Evolutionary conservation across 2,113 vertebrate species (phyloP).

Genomic region (Piprites chloris): DNA sequence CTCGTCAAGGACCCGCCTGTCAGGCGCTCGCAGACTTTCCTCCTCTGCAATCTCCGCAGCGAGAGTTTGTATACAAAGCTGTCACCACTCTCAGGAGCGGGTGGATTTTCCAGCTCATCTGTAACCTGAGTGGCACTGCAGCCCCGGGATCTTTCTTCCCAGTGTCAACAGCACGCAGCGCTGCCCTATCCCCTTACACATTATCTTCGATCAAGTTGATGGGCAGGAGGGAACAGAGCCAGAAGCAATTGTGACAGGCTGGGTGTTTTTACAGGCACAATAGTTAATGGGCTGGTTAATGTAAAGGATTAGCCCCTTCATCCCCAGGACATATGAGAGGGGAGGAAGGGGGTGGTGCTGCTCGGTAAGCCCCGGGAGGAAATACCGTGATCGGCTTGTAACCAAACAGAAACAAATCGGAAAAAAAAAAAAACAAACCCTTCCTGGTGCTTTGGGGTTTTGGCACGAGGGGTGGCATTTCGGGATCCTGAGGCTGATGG

Average conservation of each 20-base stretch:
- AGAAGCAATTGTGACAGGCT: conserved; percentile 41
- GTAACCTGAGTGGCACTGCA: conserved; percentile 68
- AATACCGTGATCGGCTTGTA: not conserved
- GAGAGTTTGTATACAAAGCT: conserved; percentile 61
- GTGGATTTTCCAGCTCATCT: conserved; percentile 69
- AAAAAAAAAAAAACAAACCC: not conserved
- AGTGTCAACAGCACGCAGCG: conserved; percentile 61
- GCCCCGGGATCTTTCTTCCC: conserved; percentile 59
- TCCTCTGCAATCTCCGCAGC: not conserved
- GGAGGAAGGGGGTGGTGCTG: not conserved
- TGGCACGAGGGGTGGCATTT: not conserved
- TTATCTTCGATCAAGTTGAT: conserved; percentile 59
- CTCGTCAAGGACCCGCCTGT: not conserved
- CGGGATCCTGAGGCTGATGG: not conserved
- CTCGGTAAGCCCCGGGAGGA: not conserved
- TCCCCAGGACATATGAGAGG: conserved; percentile 15
- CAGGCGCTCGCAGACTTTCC: not conserved
- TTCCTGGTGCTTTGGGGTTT: not conserved
- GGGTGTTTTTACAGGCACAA: conserved; percentile 63
- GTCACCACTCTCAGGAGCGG: conserved; percentile 60
- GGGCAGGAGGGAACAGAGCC: conserved; percentile 54
- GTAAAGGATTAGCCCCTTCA: conserved; percentile 65
- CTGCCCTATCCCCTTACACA: conserved; percentile 49
- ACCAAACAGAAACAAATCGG: not conserved
- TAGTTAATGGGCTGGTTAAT: conserved; percentile 67